phyloP scores from a whole-genome alignment of 2,888 invertebrate genomes.

The Drosophila lutescens region DNA sequence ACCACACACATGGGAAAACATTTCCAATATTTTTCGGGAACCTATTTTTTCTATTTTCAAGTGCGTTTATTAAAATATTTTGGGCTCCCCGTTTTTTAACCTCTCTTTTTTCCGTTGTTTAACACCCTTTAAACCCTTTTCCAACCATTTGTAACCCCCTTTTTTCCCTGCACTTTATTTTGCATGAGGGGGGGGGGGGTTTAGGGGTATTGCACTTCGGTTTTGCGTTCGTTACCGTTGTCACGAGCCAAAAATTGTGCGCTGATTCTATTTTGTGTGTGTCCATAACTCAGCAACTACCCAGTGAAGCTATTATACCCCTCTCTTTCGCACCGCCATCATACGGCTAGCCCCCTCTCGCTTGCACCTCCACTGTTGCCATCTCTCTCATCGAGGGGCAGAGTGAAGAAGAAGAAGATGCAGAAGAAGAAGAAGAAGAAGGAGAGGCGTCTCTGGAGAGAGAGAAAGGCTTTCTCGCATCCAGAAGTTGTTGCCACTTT shows the following conservation, averaged over 20 bases:
- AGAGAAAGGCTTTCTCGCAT: constrained; percentile 28
- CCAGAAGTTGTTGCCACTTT: constrained; percentile 37
- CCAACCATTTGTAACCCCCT: neutral
- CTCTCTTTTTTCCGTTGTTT: neutral
- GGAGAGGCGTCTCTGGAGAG: constrained; percentile 12
- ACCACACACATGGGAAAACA: constrained; percentile 1
- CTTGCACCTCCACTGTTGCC: constrained; percentile 24
- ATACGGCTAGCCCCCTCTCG: constrained; percentile 2
- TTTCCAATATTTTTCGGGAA: constrained; percentile 9
- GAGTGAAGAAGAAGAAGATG: neutral
- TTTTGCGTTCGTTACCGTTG: constrained; percentile 38
- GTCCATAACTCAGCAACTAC: constrained; percentile 58
- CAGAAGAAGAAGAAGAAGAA: neutral
- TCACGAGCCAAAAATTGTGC: constrained; percentile 30
- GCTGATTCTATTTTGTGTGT: constrained; percentile 65
- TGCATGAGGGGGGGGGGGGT: neutral
- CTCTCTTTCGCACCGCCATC: neutral
- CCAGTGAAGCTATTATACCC: constrained; percentile 1
- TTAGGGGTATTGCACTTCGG: constrained; percentile 29
- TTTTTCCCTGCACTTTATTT: constrained; percentile 10
- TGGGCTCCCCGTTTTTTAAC: neutral
- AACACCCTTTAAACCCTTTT: neutral
- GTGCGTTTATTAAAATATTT: constrained; percentile 60
- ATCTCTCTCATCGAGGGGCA: constrained; percentile 21
- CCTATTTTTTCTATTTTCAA: neutral